Evolutionary conservation across 1,140 invertebrate species (phyloP), one percentile per base, ranked within the genome.

Genomic region (Helicorthomorpha holstii): DNA sequence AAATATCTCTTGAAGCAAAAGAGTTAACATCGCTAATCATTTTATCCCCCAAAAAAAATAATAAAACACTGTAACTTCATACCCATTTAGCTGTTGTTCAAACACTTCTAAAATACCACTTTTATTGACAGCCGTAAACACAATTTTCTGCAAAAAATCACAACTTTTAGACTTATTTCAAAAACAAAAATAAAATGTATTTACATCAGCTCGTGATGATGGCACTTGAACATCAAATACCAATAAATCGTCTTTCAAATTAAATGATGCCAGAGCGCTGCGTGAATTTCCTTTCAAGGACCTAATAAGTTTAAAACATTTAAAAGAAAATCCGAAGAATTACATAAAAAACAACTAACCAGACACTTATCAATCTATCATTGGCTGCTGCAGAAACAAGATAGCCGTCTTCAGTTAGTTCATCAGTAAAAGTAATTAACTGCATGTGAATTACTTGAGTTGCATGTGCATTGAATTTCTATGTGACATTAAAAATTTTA

Each of bases 51-150:
- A n/a, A n/a, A n/a, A n/a, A 45, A 45, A 19, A n/a, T n/a, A 21
- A 4, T 45, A 7, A 4, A 4, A 48, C 4, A 14, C 19, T 3
- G 22, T 25, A 26, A 26, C 25, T 4, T 10, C 62, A 67, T 66
- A 80, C 72, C 81, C 80, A 69, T 85, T 85, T 41, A 81, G 67
- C 55, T 75, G 76, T 56, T 82, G 78, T 56, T 79, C 73, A 66
- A 84, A 90, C 29, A 86, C 68, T 63, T 87, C 77, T 44, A 83
- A 74, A 41, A 81, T 75, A 16, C 85, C 85, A 63, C 75, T 81
- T 56, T 76, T 74, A 1, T 82, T 84, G 1, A 79, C 73, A 14
- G 78, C 79, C 4, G 72, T 72, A 29, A 85, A 58, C 50, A 71
- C 66, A 2, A 81, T 57, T 27, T 66, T 63, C 1, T 70, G 57